Conservation (phyloP, 2,113 vertebrate genomes). For the Gulo gulo region DNA sequence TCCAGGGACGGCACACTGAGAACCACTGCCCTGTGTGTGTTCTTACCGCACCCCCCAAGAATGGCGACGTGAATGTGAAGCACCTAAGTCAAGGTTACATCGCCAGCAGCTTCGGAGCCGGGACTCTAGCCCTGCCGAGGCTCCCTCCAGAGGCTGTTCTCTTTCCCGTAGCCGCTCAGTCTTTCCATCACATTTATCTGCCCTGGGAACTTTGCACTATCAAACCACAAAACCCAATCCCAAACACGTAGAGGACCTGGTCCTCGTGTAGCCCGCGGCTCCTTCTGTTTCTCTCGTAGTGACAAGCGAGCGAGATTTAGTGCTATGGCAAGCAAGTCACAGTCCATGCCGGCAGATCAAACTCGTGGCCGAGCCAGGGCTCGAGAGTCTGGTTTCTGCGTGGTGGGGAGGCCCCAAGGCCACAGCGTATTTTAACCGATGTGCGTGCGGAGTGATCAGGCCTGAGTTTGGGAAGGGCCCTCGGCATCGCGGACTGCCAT, state of each 20-base stretch:
- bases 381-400: not conserved
- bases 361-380: accelerated
- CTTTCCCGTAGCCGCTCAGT: not conserved
- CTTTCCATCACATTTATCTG: not conserved
- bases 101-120: not conserved
- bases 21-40: not conserved
- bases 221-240: not conserved
- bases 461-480: not conserved
- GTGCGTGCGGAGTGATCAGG: no score
- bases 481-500: not conserved
- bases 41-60: not conserved
- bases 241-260: not conserved
- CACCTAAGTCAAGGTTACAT: not conserved
- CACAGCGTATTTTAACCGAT: not conserved
- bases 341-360: not conserved
- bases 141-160: not conserved
- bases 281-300: not conserved
- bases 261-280: not conserved
- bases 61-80: not conserved
- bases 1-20: not conserved
- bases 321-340: not conserved
- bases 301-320: not conserved
- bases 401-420: not conserved
- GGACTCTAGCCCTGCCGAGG: not conserved
- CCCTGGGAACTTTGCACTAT: not conserved